Percentiles rank a stretch among this genome's conserved stretches.
Evolutionary conservation across 2,888 invertebrate genomes (phyloP).

Genomic region (Eurytoma adleriae): DNA sequence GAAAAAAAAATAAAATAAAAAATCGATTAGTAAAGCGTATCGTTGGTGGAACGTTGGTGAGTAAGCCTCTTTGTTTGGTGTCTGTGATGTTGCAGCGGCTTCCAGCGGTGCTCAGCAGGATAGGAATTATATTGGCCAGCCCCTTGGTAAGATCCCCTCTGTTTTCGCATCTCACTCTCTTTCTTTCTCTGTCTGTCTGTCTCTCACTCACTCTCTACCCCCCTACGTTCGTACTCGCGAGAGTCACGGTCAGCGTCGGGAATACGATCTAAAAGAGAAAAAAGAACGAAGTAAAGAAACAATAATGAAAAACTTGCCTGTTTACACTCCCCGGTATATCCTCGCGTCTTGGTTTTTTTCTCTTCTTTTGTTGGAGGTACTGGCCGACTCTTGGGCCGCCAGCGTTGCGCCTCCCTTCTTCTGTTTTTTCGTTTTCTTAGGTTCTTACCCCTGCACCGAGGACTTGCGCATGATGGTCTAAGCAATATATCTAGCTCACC

Average conservation of each 20-base stretch:
- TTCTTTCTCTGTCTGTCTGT: slow-evolving; percentile 3
- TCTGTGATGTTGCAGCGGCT: slow-evolving; percentile 87
- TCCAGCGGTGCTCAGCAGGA: slow-evolving; percentile 96
- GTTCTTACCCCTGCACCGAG: slow-evolving; percentile 29
- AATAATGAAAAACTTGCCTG: neutral
- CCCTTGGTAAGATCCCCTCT: slow-evolving; percentile 87
- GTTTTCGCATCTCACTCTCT: slow-evolving; percentile 20
- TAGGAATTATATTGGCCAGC: slow-evolving; percentile 97
- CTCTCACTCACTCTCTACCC: slow-evolving; percentile 33
- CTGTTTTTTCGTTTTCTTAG: slow-evolving; percentile 18
- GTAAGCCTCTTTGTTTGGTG: slow-evolving; percentile 76
- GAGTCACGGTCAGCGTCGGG: neutral
- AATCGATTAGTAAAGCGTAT: slow-evolving; percentile 65
- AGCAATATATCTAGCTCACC: neutral
- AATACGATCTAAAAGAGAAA: no score
- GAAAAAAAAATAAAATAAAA: slow-evolving; percentile 51
- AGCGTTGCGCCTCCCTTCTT: neutral
- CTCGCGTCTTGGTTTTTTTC: slow-evolving; percentile 9
- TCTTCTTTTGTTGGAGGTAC: neutral
- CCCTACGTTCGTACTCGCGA: slow-evolving; percentile 16
- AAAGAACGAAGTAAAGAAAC: no score
- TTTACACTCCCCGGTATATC: neutral
- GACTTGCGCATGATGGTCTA: slow-evolving; percentile 30
- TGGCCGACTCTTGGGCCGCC: no score
- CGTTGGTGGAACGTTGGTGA: slow-evolving; percentile 75